Base-by-base conservation (phyloP, 2,113 vertebrate species). In the Heterotilapia buettikoferi region DNA sequence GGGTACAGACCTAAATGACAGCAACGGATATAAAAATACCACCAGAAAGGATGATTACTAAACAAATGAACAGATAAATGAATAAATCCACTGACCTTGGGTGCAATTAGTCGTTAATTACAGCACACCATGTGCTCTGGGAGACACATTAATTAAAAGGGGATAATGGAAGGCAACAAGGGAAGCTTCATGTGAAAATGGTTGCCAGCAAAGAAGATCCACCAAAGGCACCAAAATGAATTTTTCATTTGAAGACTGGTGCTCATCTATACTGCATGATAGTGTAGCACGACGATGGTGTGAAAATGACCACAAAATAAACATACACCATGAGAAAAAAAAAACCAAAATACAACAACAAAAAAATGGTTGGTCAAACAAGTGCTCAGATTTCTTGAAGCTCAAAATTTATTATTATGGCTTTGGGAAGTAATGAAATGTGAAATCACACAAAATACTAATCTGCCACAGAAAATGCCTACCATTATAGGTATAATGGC, bases 91-190 rank as follows among this genome's bases (percentile, higher is more conserved):
- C 63, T 91, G 91, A 94, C 91, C 90, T 92, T 92, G 87, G 63
- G 82, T 82, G 85, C 80, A 92, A 94, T 92, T 94, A 93, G 82
- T 31, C n/a, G 26, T 82, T 92, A 96, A 93, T 94, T 93, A 93
- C 89, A 54, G 21, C 38, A 79, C 82, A 90, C 53, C 78, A 50
- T 82, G 80, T 90, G 84, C 90, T 84, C 87, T 80, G 86, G 87
- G 93, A 94, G 89, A 85, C 86, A 59, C 33, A 86, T 84, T 90
- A 79, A 94, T 94, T 93, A 92, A 86, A 88, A 79, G 83, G 76
- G 66, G 82, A 88, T 92, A 93, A 87, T 86, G 59, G 73, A 86
- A 66, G 56, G 71, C 33, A 92, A 84, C 68, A 86, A 56, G 68
- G 86, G 85, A 90, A 76, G 38, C 6, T 90, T 82, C 36, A 24